Percentiles rank a stretch among this genome's conserved stretches.
These are phyloP conservation scores for Coregonus clupeaformis DNA, from an alignment of 2,113 vertebrate genomes.

Conservation along the genomic window DNA sequence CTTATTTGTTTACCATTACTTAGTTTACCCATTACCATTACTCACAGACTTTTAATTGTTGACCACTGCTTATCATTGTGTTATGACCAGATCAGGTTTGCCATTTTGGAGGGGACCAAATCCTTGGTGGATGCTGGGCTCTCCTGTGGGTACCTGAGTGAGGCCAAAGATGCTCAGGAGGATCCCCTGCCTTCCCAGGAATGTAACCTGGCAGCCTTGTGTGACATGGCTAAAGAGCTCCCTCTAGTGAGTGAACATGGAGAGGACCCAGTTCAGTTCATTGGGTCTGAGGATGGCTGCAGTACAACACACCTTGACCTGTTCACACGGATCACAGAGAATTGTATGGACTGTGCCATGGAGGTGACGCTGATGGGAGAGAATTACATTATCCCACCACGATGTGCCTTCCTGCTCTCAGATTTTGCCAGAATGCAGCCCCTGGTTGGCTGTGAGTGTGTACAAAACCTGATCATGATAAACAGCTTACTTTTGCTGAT, in stretches of 20 bases:
- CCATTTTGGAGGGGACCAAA: slow-evolving; percentile 81
- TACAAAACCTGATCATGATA: not conserved
- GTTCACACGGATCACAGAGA: slow-evolving; percentile 80
- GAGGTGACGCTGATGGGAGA: slow-evolving; percentile 83
- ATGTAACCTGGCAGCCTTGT: slow-evolving; percentile 81
- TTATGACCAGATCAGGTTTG: slow-evolving; percentile 74
- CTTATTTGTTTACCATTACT: not conserved
- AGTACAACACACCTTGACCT: slow-evolving; percentile 72
- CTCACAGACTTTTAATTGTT: too few species aligned
- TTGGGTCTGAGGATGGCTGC: slow-evolving; percentile 53
- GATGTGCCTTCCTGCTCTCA: slow-evolving; percentile 87
- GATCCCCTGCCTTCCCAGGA: slow-evolving; percentile 44
- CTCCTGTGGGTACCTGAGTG: slow-evolving; percentile 73
- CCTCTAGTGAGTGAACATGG: slow-evolving; percentile 60
- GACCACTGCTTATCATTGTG: not conserved
- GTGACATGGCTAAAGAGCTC: slow-evolving; percentile 88
- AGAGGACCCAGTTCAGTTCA: slow-evolving; percentile 47
- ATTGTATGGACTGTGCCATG: slow-evolving; percentile 62
- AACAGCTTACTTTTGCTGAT: not conserved
- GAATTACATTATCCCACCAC: slow-evolving; percentile 86
- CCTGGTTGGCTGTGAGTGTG: slow-evolving; percentile 84
- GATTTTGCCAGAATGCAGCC: slow-evolving; percentile 86
- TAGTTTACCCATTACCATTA: not conserved
- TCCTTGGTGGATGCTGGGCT: slow-evolving; percentile 78
- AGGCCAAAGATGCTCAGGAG: slow-evolving; percentile 13